Percentiles rank a stretch among this genome's conserved stretches.
Evolutionary conservation across 1,140 invertebrate genomes (phyloP).

Genomic region (Bombus impatiens): DNA sequence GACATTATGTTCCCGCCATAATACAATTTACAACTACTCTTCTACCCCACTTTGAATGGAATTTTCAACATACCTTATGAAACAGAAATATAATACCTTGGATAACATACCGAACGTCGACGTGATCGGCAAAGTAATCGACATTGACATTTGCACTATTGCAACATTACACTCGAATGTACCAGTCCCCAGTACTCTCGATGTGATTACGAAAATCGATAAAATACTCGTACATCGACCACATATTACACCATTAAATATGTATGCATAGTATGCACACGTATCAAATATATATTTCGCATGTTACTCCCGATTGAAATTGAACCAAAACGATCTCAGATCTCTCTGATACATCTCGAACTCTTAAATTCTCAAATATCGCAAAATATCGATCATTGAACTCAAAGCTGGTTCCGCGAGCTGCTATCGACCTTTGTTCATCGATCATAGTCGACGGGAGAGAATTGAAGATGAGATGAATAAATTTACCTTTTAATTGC

Average conservation of each 20-base stretch:
- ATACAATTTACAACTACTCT: background rate
- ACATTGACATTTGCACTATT: background rate
- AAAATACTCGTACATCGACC: background rate
- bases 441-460: background rate
- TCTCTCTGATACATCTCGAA: background rate
- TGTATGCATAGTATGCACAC: background rate
- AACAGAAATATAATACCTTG: background rate
- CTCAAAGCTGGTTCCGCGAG: background rate
- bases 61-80: background rate
- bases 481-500: slow-evolving; percentile 10
- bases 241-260: background rate
- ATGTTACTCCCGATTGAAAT: background rate
- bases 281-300: background rate
- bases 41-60: background rate
- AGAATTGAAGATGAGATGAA: background rate
- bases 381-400: slow-evolving; percentile 14
- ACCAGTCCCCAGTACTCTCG: no score
- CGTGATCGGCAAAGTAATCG: background rate
- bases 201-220: background rate
- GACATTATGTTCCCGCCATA: slow-evolving; percentile 5
- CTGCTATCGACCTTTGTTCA: background rate
- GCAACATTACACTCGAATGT: background rate
- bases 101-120: background rate
- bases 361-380: slow-evolving; percentile 6
- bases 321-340: no score